A percentile compares a stretch with the other conserved stretches of the same genome.
Evolutionary conservation across 2,113 vertebrate genomes (phyloP).

Genomic region (Erythrocercus mccallii): DNA sequence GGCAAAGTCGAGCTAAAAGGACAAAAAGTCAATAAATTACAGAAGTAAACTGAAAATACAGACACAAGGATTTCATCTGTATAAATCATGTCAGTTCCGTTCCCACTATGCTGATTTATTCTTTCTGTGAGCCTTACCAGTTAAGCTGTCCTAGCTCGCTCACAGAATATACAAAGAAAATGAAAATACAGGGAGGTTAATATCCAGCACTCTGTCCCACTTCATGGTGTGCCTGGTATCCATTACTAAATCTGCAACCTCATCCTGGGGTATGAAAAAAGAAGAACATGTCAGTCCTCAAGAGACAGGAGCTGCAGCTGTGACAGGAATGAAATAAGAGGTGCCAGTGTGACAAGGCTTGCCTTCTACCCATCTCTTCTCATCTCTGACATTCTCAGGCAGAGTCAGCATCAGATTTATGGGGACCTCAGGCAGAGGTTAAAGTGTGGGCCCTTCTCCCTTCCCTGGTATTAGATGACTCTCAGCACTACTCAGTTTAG

Average conservation of each 20-base stretch:
- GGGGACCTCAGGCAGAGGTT: not conserved
- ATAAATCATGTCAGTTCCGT: conserved; percentile 9
- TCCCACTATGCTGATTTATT: conserved; percentile 15
- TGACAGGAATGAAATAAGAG: not conserved
- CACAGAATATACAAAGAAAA: not conserved
- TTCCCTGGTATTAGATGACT: not conserved
- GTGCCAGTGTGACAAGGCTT: not conserved
- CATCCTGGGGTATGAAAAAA: not conserved
- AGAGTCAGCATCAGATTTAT: not conserved
- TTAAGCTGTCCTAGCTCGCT: not conserved
- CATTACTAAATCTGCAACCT: not conserved
- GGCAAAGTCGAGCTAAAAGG: conserved; percentile 30
- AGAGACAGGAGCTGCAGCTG: conserved; percentile 3
- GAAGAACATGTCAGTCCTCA: not conserved
- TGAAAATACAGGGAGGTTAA: not conserved
- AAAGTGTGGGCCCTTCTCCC: not conserved
- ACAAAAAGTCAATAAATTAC: conserved; percentile 53
- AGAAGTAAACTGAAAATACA: conserved; percentile 9
- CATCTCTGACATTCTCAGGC: not conserved
- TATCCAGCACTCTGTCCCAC: not conserved
- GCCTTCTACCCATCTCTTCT: not conserved
- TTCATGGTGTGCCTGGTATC: not conserved
- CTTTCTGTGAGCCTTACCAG: not conserved
- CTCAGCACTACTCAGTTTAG: not conserved
- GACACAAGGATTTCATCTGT: conserved; percentile 13